Percentiles rank a stretch among this genome's conserved stretches.
Evolutionary conservation across 2,888 invertebrate genomes (phyloP).

Genomic region (Zeuzera pyrina): DNA sequence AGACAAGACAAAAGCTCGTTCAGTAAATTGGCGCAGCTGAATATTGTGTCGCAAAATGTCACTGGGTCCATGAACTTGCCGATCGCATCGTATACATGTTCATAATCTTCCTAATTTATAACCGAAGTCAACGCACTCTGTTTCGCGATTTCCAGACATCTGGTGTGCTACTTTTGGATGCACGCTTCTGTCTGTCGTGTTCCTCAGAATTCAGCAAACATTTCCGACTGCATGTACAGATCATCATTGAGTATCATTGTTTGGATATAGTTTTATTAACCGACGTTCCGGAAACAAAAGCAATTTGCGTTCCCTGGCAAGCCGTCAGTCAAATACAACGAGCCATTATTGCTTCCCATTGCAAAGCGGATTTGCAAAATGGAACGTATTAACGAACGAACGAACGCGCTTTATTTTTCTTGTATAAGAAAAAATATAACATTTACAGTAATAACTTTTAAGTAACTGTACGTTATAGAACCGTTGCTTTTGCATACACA

Average conservation of each 20-base stretch:
- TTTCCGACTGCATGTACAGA: constrained; percentile 11
- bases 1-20: constrained; percentile 26
- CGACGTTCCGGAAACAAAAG: constrained; percentile 45
- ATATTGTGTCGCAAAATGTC: constrained; percentile 58
- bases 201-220: too few species aligned
- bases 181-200: too few species aligned
- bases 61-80: constrained; percentile 58
- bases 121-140: constrained; percentile 31
- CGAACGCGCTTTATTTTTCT: background rate
- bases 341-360: constrained; percentile 43
- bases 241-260: constrained; percentile 14
- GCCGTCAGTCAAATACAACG: constrained; percentile 39
- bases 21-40: constrained; percentile 15
- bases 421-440: background rate
- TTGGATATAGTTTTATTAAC: constrained; percentile 17
- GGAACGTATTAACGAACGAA: constrained; percentile 15
- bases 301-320: constrained; percentile 40
- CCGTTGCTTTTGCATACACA: background rate
- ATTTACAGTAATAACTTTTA: background rate
- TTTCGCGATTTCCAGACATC: constrained; percentile 28
- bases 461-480: background rate
- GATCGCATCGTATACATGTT: constrained; percentile 19
- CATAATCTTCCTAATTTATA: constrained; percentile 39
- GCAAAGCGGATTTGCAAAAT: constrained; percentile 29
- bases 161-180: too few species aligned